Conservation (phyloP, 1,140 invertebrate species). For the Neotoxoptera formosana region DNA sequence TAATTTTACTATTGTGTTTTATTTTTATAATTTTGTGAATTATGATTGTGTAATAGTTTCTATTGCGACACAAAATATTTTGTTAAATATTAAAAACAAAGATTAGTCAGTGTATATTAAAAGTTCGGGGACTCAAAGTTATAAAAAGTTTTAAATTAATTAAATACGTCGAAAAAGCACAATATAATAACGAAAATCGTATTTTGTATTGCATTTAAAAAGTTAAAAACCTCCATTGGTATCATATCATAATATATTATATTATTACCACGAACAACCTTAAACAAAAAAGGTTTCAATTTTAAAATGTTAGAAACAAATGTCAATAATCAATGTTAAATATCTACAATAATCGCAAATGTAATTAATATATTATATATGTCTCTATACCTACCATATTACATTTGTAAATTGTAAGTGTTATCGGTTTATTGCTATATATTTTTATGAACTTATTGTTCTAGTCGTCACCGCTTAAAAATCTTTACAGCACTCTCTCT, state of each 20-base stretch:
- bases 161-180: neutral
- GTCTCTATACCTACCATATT: neutral
- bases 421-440: neutral
- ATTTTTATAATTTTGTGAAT: neutral
- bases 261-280: neutral
- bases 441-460: neutral
- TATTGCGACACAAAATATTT: neutral
- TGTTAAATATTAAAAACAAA: neutral
- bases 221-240: neutral
- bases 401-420: neutral
- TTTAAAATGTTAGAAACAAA: neutral
- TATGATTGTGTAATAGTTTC: neutral
- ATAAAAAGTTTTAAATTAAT: neutral
- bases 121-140: neutral
- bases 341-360: neutral
- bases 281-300: neutral
- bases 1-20: neutral
- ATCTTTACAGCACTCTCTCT: neutral
- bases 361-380: neutral
- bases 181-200: neutral
- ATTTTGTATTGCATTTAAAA: neutral
- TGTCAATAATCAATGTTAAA: neutral
- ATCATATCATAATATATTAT: neutral
- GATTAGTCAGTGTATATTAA: neutral
- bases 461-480: neutral